A percentile compares a stretch with the other conserved stretches of the same genome.
These are phyloP conservation scores for Diabrotica undecimpunctata DNA, from an alignment of 1,140 invertebrate genomes.

Conservation along the genomic window DNA sequence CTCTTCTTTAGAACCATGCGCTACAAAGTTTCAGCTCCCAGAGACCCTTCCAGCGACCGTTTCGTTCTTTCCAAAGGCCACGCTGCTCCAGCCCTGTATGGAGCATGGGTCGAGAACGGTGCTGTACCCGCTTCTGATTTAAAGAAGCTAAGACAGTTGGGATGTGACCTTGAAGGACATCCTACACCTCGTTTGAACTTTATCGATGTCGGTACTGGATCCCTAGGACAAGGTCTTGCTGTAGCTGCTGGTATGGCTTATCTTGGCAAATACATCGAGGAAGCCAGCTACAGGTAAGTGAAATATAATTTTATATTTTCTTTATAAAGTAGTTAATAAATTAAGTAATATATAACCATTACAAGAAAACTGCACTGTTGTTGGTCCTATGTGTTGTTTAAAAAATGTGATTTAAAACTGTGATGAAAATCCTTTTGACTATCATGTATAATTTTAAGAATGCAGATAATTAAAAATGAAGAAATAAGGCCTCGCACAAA, in stretches of 20 bases:
- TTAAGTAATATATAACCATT: too few species aligned
- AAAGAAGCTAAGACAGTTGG: conserved; percentile 87
- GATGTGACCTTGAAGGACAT: conserved; percentile 95
- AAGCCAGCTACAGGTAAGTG: conserved; percentile 75
- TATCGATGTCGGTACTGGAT: conserved; percentile 97
- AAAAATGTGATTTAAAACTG: too few species aligned
- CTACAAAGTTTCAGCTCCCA: conserved; percentile 83
- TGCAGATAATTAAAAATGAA: too few species aligned
- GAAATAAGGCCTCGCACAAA: too few species aligned
- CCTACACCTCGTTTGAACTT: conserved; percentile 96
- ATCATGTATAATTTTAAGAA: too few species aligned
- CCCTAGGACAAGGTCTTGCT: conserved; percentile 95
- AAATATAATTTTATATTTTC: too few species aligned
- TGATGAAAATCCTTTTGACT: too few species aligned
- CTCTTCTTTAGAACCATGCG: conserved; percentile 97
- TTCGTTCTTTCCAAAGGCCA: conserved; percentile 98
- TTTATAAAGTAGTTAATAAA: too few species aligned
- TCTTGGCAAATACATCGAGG: conserved; percentile 94
- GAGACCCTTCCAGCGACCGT: conserved; percentile 85
- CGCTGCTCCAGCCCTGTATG: conserved; percentile 97
- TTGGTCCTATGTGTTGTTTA: too few species aligned
- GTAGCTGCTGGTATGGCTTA: conserved; percentile 98
- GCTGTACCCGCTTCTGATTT: conserved; percentile 82
- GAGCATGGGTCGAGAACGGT: conserved; percentile 96
- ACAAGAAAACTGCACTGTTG: too few species aligned